Base-by-base conservation (phyloP, 2,888 invertebrate genomes). In the Drosophila subsilvestris region DNA sequence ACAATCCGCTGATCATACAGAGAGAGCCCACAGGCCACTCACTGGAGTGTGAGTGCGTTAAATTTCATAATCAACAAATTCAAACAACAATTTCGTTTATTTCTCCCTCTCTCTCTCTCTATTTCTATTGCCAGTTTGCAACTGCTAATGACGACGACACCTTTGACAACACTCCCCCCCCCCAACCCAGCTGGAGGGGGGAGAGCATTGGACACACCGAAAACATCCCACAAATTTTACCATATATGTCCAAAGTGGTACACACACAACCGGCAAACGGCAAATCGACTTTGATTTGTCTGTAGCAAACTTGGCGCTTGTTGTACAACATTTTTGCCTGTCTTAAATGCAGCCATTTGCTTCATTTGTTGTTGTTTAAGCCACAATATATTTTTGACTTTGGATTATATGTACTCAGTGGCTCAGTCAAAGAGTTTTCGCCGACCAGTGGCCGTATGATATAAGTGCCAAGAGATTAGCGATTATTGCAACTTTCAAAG, bases 221-320 rank as follows among this genome's bases (percentile, higher is more conserved):
- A 71, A 75, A 72, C 84, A 88, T 88, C 86, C 86, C 88, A 84
- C 86, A 83, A 88, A 84, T 88, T 80, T 88, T 73, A 63, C 84
- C 84, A 73, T 84, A 84, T 88, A 79, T 68, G 88, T 78, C 75
- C 76, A 79, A 71, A 79, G 79, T 85, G 85, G 80, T 81, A 74
- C 85, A 75, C 68, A 55, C 70, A 32, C 37, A n/a, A 37, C 37
- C 37, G 37, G 37, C 37, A 56, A 63, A 56, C 77, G 60, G 48
- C 69, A 51, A 53, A 62, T 47, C 22, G 54, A 45, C 73, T 68
- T 74, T 62, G 62, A 67, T 58, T 68, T 72, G 57, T 80, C 75
- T 75, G 45, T 56, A 29, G 74, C 77, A 59, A 86, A 86, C 86
- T 89, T 88, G 89, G 80, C 83, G 86, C 86, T 89, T 88, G 89